Conservation (phyloP, 2,113 vertebrate species). For the Acinonyx jubatus region DNA sequence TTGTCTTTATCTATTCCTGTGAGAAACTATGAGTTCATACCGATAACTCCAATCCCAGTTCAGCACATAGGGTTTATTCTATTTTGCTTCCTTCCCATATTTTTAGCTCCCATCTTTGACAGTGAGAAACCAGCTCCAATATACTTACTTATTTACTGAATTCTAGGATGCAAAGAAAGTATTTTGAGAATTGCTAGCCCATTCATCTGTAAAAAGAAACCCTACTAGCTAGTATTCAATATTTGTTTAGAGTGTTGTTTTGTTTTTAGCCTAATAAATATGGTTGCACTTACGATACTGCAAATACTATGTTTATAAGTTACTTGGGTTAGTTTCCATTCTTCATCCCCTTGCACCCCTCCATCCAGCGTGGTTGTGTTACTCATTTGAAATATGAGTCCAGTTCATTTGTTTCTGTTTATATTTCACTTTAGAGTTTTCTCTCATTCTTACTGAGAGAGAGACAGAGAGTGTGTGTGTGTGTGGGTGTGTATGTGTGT, state of each 20-base stretch:
- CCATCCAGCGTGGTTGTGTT: neutral
- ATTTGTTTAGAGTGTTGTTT: conserved; percentile 8
- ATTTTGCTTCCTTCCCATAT: neutral
- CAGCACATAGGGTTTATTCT: neutral
- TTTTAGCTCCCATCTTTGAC: neutral
- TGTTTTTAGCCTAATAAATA: neutral
- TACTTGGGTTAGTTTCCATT: neutral
- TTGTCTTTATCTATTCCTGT: neutral
- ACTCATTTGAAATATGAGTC: conserved; percentile 8
- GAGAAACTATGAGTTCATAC: neutral
- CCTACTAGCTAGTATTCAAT: neutral
- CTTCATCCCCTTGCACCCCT: neutral
- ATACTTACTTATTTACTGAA: neutral
- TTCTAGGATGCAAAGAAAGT: neutral
- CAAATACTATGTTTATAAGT: neutral
- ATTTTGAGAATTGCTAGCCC: neutral
- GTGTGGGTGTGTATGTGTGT: neutral
- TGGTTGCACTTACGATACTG: neutral
- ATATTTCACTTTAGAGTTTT: neutral
- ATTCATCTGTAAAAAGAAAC: neutral
- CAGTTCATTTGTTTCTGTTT: neutral
- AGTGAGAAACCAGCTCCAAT: neutral
- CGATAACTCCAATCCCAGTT: neutral
- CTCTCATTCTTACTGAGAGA: neutral
- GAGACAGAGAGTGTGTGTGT: too few species aligned